Evolutionary conservation across 2,888 invertebrate genomes (phyloP).

Genomic region (Sesia bembeciformis): DNA sequence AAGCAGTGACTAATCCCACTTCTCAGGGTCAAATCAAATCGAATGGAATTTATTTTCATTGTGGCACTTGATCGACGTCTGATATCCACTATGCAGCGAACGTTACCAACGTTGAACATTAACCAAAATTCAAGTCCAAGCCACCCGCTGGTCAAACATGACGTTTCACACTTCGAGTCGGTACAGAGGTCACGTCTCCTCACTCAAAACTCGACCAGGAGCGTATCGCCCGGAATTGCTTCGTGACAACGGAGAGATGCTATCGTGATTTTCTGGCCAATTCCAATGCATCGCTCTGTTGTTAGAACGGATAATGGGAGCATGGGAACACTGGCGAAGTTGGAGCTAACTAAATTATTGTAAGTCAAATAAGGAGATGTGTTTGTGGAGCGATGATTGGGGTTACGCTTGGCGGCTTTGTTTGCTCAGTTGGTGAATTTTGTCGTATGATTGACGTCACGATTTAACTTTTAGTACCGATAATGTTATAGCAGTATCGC

Average conservation of each 20-base stretch:
- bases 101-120: conserved; percentile 43
- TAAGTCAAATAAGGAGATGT: conserved; percentile 57
- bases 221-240: conserved; percentile 63
- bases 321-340: conserved; percentile 59
- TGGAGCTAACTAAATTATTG: conserved; percentile 56
- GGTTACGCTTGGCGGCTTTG: conserved; percentile 32
- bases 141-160: conserved; percentile 65
- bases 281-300: conserved; percentile 56
- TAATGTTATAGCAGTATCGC: too few species aligned
- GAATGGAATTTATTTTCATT: conserved; percentile 34
- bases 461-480: conserved; percentile 5
- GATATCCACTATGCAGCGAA: conserved; percentile 35
- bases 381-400: conserved; percentile 47
- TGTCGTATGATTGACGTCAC: conserved; percentile 23
- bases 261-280: conserved; percentile 72
- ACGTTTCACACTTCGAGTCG: conserved; percentile 63
- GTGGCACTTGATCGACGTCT: conserved; percentile 67
- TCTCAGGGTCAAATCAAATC: conserved; percentile 46
- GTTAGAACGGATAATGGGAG: conserved; percentile 61
- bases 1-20: conserved; percentile 54
- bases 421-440: conserved; percentile 28
- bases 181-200: conserved; percentile 66
- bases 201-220: conserved; percentile 67
- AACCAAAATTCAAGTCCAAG: conserved; percentile 35
- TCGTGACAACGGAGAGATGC: conserved; percentile 70